phyloP scores from a whole-genome alignment of 2,797 vertebrate genomes.

The Pseudochaenichthys georgianus region DNA sequence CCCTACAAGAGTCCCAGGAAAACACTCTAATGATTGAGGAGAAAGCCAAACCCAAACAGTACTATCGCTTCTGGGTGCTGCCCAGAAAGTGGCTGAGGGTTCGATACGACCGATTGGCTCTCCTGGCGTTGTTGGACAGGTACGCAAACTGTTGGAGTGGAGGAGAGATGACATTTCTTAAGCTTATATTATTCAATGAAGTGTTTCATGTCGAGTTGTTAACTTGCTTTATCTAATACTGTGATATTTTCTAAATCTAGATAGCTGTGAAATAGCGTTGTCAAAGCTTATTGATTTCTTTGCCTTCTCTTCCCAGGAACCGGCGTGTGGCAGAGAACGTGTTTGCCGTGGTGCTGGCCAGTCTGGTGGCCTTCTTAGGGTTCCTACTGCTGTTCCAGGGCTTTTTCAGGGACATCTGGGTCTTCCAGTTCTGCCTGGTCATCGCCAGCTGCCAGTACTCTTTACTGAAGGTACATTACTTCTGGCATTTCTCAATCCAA shows the following conservation, averaged over 20 bases:
- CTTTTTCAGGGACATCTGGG: constrained; percentile 95
- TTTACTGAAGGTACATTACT: constrained; percentile 88
- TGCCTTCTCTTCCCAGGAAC: constrained; percentile 80
- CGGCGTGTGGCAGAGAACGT: constrained; percentile 90
- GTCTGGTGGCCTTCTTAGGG: constrained; percentile 92
- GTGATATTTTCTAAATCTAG: neutral
- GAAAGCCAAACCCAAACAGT: constrained; percentile 91
- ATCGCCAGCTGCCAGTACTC: constrained; percentile 96
- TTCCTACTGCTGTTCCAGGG: constrained; percentile 91
- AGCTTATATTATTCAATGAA: neutral
- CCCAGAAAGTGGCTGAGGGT: constrained; percentile 92
- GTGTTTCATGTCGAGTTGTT: neutral
- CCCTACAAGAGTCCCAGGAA: constrained; percentile 93
- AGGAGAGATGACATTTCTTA: neutral
- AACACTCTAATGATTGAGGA: constrained; percentile 95
- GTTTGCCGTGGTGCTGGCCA: constrained; percentile 90
- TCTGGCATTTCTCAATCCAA: constrained; percentile 2
- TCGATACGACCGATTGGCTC: constrained; percentile 91
- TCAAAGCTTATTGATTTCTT: neutral
- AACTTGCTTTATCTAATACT: neutral
- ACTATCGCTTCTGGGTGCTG: constrained; percentile 94
- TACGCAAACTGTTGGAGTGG: constrained; percentile 59
- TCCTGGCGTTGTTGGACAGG: constrained; percentile 93
- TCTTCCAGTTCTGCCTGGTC: constrained; percentile 95
- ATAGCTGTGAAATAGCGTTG: neutral